A percentile compares a stretch with the other conserved stretches of the same genome.
phyloP scores from a whole-genome alignment of 2,113 vertebrate genomes.

The Gavia stellata region DNA sequence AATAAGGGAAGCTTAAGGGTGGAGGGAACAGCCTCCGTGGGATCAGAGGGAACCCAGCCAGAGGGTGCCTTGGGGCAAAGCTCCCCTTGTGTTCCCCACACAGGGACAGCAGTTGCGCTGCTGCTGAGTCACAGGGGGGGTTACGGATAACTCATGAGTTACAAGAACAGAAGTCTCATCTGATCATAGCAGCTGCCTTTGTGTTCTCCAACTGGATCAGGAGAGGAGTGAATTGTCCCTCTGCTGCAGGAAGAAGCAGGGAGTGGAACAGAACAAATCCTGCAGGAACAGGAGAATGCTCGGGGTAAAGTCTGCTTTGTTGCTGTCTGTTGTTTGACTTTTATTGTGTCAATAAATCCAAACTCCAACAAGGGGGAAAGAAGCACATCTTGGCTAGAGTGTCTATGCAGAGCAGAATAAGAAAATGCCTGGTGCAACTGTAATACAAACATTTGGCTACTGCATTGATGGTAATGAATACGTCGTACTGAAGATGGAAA shows the following conservation, averaged over 20 bases:
- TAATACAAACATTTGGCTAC: not conserved
- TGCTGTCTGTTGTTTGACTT: not conserved
- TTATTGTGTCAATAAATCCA: not conserved
- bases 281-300: not conserved
- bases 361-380: not conserved
- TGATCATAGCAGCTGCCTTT: not conserved
- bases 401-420: not conserved
- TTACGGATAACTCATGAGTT: not conserved
- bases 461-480: rapidly evolving
- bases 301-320: not conserved
- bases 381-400: not conserved
- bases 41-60: not conserved
- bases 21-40: not conserved
- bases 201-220: not conserved
- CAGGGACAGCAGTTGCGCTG: not conserved
- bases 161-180: not conserved
- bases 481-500: not conserved
- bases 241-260: not conserved
- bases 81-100: not conserved
- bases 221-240: not conserved
- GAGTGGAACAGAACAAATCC: not conserved
- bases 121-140: not conserved
- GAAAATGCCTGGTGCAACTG: not conserved
- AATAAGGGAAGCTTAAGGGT: not conserved
- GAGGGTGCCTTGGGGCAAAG: not conserved